phyloP scores from a whole-genome alignment of 2,113 vertebrate species.

The Heterochromis multidens region DNA sequence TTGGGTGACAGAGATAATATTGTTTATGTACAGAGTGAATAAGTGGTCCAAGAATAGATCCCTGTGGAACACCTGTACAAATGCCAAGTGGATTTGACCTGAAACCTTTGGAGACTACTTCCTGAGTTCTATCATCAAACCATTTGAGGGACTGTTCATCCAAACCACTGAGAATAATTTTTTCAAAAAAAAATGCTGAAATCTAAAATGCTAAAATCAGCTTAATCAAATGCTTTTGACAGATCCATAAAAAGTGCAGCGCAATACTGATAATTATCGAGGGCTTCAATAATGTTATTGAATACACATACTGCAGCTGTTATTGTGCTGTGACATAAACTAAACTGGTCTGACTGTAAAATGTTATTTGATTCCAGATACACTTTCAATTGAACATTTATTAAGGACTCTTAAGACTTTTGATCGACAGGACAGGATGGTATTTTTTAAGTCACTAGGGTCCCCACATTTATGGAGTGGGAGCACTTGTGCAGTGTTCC shows the following conservation, averaged over 20 bases:
- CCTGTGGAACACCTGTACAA: too few species aligned
- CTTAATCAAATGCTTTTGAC: background rate
- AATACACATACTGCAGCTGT: background rate
- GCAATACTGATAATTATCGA: background rate
- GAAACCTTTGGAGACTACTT: too few species aligned
- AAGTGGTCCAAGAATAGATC: background rate
- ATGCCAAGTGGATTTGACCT: background rate
- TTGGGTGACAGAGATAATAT: background rate
- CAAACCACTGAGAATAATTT: background rate
- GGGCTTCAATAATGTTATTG: background rate
- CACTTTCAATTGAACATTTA: too few species aligned
- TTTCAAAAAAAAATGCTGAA: too few species aligned
- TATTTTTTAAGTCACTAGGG: too few species aligned
- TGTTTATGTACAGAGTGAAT: background rate
- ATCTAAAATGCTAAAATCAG: too few species aligned
- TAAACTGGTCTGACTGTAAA: background rate
- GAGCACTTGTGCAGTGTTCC: too few species aligned
- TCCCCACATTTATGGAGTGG: too few species aligned
- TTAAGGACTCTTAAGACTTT: too few species aligned
- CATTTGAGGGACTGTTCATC: background rate
- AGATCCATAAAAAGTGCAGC: background rate
- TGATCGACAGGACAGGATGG: too few species aligned
- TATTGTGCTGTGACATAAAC: background rate
- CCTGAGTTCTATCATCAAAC: background rate
- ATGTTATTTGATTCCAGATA: too few species aligned